Conservation (phyloP, 2,888 invertebrate species). For the Drosophila suboccidentalis region DNA sequence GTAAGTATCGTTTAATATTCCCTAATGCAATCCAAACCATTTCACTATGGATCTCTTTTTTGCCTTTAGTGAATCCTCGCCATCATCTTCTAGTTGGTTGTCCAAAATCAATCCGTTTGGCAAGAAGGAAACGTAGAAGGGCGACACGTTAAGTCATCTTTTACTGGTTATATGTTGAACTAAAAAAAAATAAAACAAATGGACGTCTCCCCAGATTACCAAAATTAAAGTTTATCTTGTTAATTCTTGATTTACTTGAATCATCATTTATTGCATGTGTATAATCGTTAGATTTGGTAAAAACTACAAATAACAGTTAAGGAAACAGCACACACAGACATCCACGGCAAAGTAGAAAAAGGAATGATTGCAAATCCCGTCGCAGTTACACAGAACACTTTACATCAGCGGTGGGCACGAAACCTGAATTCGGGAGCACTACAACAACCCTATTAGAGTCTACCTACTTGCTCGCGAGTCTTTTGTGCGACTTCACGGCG, state of each 20-base stretch:
- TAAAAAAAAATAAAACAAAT: constrained; percentile 19
- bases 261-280: constrained; percentile 62
- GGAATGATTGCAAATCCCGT: constrained; percentile 72
- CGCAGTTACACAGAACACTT: constrained; percentile 40
- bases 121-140: constrained; percentile 86
- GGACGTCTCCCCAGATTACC: constrained; percentile 24
- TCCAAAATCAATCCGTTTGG: constrained; percentile 92
- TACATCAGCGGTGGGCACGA: too few relatives aligned
- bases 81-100: constrained; percentile 88
- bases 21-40: not conserved
- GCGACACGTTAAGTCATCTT: constrained; percentile 1
- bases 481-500: too few relatives aligned
- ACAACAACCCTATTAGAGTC: too few relatives aligned
- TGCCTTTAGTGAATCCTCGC: constrained; percentile 84
- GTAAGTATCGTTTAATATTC: constrained; percentile 61
- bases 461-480: too few relatives aligned
- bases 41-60: constrained; percentile 1
- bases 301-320: constrained; percentile 51
- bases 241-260: constrained; percentile 15
- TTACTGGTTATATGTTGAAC: constrained; percentile 39
- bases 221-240: not conserved
- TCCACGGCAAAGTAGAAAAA: constrained; percentile 46
- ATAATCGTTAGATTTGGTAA: constrained; percentile 46
- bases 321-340: constrained; percentile 41
- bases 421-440: too few relatives aligned